Conservation (phyloP, 2,797 vertebrate species). For the Phylloscopus collybita region DNA sequence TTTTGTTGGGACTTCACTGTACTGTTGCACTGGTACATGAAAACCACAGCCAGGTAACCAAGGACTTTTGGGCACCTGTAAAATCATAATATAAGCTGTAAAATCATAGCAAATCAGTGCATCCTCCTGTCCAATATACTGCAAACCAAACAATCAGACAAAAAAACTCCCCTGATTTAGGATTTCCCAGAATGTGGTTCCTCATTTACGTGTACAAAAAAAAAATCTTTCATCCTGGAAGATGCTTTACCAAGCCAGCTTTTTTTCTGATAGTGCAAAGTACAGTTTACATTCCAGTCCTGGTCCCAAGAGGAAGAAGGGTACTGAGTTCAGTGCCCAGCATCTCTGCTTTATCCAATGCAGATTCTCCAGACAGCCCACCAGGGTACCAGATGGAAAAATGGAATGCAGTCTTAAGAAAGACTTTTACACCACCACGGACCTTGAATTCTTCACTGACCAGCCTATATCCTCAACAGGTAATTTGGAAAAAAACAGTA, state of each 20-base stretch:
- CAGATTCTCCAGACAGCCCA: background rate
- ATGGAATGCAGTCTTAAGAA: background rate
- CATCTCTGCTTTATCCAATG: background rate
- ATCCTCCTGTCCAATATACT: background rate
- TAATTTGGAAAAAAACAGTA: background rate
- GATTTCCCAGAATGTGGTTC: background rate
- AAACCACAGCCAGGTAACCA: background rate
- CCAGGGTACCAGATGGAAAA: background rate
- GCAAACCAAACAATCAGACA: background rate
- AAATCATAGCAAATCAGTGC: background rate
- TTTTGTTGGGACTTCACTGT: background rate
- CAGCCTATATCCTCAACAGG: background rate
- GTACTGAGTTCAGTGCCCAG: background rate
- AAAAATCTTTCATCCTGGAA: background rate
- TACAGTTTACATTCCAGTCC: background rate
- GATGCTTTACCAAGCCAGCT: background rate
- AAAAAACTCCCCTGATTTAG: background rate
- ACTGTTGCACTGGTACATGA: background rate
- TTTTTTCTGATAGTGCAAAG: background rate
- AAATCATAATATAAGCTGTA: background rate
- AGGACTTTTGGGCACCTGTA: background rate
- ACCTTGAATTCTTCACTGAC: background rate
- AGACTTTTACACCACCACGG: background rate
- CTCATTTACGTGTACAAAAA: background rate
- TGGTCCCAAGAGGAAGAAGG: background rate